These are phyloP conservation scores for Tonatia bakeri DNA, from an alignment of 2,113 vertebrate genomes.

Conservation along the genomic window DNA sequence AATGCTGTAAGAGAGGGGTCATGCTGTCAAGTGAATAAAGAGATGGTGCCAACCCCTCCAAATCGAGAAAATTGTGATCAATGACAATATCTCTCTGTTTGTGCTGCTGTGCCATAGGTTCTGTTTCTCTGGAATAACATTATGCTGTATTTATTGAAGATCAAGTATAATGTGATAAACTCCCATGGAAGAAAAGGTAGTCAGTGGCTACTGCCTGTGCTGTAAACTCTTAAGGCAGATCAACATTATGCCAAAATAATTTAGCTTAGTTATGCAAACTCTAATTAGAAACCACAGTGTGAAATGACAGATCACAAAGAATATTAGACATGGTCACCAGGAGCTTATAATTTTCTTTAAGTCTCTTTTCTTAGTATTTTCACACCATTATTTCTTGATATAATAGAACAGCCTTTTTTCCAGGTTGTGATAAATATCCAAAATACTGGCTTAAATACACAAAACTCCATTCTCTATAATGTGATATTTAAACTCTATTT, in stretches of 20 bases:
- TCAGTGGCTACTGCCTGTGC: no score
- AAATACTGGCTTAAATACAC: background rate
- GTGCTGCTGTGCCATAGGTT: background rate
- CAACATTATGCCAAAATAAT: background rate
- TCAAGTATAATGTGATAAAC: background rate
- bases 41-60: fast-evolving
- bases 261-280: background rate
- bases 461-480: background rate
- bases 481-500: background rate
- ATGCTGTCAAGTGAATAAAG: background rate
- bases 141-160: background rate
- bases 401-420: background rate
- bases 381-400: background rate
- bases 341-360: background rate
- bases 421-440: background rate
- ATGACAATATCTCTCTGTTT: fast-evolving
- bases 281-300: background rate
- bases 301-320: background rate
- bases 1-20: background rate
- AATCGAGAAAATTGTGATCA: background rate
- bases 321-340: background rate
- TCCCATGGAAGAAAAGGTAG: background rate
- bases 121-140: no score
- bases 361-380: background rate
- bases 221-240: background rate